Conservation (phyloP, 2,797 vertebrate genomes). For the Lacerta bilineata region DNA sequence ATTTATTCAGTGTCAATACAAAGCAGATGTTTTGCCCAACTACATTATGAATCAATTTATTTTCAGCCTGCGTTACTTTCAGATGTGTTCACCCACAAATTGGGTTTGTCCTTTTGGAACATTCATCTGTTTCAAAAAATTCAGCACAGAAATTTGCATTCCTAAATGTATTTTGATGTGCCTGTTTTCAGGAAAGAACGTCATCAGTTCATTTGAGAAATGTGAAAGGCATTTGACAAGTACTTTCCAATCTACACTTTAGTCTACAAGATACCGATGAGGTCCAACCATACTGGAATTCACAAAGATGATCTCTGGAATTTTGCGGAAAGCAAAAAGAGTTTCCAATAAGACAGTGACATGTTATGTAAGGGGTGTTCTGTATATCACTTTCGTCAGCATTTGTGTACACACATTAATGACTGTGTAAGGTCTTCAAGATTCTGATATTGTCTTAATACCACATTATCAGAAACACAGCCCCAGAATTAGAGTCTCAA, state of each 20-base stretch:
- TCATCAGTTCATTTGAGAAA: background rate
- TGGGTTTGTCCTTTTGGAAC: no score
- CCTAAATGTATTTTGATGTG: background rate
- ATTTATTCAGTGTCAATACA: background rate
- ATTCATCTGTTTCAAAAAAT: background rate
- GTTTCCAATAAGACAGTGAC: constrained; percentile 41
- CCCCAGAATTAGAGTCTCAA: constrained; percentile 71
- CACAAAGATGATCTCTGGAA: no score
- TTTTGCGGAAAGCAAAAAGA: background rate
- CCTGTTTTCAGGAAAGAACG: background rate
- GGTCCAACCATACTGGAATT: no score
- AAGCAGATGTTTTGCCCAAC: no score
- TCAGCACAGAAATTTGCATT: background rate
- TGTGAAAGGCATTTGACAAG: background rate
- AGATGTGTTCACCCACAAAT: background rate
- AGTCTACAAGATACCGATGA: background rate
- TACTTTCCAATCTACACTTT: background rate
- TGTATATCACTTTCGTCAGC: background rate
- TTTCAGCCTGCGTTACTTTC: background rate
- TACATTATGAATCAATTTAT: background rate
- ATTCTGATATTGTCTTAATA: constrained; percentile 59
- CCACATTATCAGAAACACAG: constrained; percentile 62
- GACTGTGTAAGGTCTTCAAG: constrained; percentile 50
- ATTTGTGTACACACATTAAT: constrained; percentile 20
- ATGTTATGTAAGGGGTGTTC: background rate